Conservation (phyloP, 2,797 vertebrate genomes). For the Etheostoma nigrum region DNA sequence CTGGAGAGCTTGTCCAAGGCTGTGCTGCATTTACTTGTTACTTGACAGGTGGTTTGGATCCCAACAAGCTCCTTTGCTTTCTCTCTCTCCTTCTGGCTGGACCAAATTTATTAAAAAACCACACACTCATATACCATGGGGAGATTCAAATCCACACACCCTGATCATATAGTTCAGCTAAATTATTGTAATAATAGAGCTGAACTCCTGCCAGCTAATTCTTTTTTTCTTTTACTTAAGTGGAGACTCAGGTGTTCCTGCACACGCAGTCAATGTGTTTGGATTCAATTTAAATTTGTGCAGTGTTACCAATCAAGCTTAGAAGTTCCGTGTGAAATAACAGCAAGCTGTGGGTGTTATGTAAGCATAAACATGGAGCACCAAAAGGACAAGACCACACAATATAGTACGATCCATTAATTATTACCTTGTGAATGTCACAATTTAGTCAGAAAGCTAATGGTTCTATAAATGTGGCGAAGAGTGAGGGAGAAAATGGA, state of each 20-base stretch:
- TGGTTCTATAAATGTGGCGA: not conserved
- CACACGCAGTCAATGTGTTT: slow-evolving; percentile 49
- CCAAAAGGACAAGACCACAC: slow-evolving; percentile 35
- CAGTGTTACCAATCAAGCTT: slow-evolving; percentile 48
- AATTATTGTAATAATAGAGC: slow-evolving; percentile 59
- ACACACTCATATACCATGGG: slow-evolving; percentile 31
- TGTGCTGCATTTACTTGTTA: slow-evolving; percentile 53
- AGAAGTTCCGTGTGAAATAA: slow-evolving; percentile 50
- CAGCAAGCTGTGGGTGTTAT: slow-evolving; percentile 55
- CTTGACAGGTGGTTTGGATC: slow-evolving; percentile 70
- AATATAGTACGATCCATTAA: slow-evolving; percentile 15
- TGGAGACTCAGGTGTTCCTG: slow-evolving; percentile 67
- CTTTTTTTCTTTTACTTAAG: slow-evolving; percentile 26
- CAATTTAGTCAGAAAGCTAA: not conserved
- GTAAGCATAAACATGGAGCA: slow-evolving; percentile 28
- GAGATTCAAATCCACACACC: slow-evolving; percentile 50
- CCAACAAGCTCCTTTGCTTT: slow-evolving; percentile 32
- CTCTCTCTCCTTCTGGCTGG: slow-evolving; percentile 30
- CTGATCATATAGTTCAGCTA: slow-evolving; percentile 55
- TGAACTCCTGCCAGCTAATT: slow-evolving; percentile 51
- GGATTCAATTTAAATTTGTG: slow-evolving; percentile 44
- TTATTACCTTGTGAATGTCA: slow-evolving; percentile 17
- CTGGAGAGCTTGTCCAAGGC: slow-evolving; percentile 43
- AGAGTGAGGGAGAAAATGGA: not conserved
- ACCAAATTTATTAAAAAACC: slow-evolving; percentile 48